Evolutionary conservation across 2,113 vertebrate species (phyloP).

Genomic region (Dicaeum eximium): DNA sequence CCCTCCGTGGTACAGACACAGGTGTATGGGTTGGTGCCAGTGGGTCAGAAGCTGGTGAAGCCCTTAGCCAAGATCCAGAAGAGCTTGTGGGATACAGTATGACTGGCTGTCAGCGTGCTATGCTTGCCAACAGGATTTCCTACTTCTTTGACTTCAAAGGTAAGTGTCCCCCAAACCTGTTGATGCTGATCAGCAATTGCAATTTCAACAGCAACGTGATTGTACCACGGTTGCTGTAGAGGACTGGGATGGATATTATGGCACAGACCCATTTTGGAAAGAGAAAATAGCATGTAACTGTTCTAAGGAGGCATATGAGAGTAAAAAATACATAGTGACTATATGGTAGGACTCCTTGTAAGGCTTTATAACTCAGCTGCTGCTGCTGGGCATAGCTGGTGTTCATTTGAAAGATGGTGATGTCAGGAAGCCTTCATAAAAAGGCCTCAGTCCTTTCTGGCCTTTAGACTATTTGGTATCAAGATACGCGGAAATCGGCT

Average conservation of each 20-base stretch:
- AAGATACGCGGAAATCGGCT: neutral
- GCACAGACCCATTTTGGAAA: neutral
- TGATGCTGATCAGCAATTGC: neutral
- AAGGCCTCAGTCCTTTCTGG: neutral
- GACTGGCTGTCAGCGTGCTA: slow-evolving; percentile 94
- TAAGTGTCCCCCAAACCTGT: slow-evolving; percentile 24
- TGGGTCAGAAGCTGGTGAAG: slow-evolving; percentile 89
- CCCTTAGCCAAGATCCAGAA: slow-evolving; percentile 90
- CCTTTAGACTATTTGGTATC: neutral
- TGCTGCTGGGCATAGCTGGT: neutral
- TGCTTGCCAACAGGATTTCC: slow-evolving; percentile 95
- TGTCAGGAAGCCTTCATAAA: neutral
- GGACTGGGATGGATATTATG: neutral
- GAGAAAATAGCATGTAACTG: neutral
- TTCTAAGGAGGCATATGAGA: neutral
- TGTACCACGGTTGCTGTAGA: neutral
- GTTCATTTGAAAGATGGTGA: neutral
- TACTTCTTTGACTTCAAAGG: slow-evolving; percentile 92
- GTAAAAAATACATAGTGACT: neutral
- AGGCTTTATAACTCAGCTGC: neutral
- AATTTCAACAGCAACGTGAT: neutral
- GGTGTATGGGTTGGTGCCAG: slow-evolving; percentile 94
- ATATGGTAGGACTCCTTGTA: neutral
- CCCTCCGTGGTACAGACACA: slow-evolving; percentile 83
- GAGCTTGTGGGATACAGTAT: slow-evolving; percentile 96